Percentiles rank a stretch among this genome's conserved stretches.
These are phyloP conservation scores for Junonia oenone DNA, from an alignment of 2,888 invertebrate species.

Conservation along the genomic window DNA sequence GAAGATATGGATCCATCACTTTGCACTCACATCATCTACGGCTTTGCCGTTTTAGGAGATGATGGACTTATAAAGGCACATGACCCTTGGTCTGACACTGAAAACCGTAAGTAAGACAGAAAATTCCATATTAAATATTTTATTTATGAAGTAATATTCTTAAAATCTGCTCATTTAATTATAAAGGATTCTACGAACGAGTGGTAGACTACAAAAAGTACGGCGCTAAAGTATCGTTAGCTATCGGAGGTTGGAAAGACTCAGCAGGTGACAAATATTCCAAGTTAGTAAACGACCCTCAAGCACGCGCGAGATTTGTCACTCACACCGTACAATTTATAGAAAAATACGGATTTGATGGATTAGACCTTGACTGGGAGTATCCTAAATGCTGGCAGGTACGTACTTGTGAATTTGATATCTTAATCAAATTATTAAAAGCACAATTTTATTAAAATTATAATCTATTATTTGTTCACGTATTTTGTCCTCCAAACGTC, in stretches of 20 bases:
- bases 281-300: constrained; percentile 86
- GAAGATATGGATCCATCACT: constrained; percentile 91
- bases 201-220: constrained; percentile 88
- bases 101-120: constrained; percentile 83
- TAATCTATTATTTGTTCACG: no score
- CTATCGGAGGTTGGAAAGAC: constrained; percentile 97
- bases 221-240: constrained; percentile 91
- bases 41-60: constrained; percentile 93
- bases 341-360: constrained; percentile 91
- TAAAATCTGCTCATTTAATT: no score
- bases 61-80: constrained; percentile 89
- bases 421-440: no score
- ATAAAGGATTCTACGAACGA: constrained; percentile 90
- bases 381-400: constrained; percentile 95
- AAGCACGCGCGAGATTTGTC: constrained; percentile 86
- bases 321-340: constrained; percentile 87
- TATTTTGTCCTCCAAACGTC: no score
- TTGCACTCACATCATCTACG: constrained; percentile 95
- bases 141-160: no score
- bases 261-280: constrained; percentile 95
- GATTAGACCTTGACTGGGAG: constrained; percentile 97
- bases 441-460: no score
- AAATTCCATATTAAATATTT: no score
- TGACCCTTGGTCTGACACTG: constrained; percentile 94
- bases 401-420: no score